phyloP scores from a whole-genome alignment of 2,797 vertebrate species.

The Rhabdomys pumilio region DNA sequence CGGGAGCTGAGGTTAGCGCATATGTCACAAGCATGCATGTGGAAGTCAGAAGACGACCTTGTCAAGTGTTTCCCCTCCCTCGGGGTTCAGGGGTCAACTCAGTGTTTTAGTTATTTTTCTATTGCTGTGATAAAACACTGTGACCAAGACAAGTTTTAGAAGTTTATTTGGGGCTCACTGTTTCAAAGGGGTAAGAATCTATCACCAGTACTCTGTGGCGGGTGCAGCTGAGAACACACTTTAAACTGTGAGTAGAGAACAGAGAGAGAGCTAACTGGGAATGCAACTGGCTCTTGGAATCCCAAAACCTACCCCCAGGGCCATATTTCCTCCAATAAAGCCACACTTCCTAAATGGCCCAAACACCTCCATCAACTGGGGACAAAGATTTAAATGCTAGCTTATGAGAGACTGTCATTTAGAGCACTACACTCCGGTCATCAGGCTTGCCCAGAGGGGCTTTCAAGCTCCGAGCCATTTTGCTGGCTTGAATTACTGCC shows the following conservation, averaged over 20 bases:
- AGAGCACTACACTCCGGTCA: not conserved
- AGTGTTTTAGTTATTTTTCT: not conserved
- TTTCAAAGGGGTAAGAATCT: not conserved
- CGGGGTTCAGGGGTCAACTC: not conserved
- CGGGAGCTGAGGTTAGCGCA: not conserved
- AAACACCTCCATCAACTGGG: not conserved
- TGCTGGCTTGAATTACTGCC: not conserved
- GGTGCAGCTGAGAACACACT: not conserved
- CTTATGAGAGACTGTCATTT: not conserved
- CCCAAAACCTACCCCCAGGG: too few relatives aligned
- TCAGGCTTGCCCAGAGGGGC: not conserved
- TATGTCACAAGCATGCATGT: not conserved
- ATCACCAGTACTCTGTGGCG: not conserved
- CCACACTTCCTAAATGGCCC: not conserved
- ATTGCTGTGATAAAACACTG: not conserved
- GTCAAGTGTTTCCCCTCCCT: not conserved
- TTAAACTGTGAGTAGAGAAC: not conserved
- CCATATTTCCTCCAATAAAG: not conserved
- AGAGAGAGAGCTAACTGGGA: not conserved
- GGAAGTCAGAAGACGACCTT: not conserved
- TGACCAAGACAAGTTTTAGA: too few relatives aligned
- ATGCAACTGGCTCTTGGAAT: not conserved
- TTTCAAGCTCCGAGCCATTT: not conserved
- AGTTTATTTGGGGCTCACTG: too few relatives aligned
- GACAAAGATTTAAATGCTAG: not conserved